phyloP scores from a whole-genome alignment of 2,797 vertebrate species.

The Argya squamiceps region DNA sequence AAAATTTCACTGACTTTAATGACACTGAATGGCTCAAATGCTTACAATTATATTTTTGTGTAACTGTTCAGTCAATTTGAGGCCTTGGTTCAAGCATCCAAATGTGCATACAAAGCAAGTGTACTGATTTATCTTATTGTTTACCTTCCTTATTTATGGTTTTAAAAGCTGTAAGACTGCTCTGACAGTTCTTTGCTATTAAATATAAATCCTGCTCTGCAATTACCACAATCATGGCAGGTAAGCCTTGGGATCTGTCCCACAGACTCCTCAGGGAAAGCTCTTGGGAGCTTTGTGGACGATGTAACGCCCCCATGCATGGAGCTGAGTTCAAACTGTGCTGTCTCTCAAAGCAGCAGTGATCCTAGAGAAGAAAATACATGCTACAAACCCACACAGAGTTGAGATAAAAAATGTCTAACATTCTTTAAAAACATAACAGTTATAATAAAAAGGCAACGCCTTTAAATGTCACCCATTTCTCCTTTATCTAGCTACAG shows the following conservation, averaged over 20 bases:
- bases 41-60: not conserved
- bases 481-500: not conserved
- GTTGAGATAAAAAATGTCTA: not conserved
- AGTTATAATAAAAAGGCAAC: not conserved
- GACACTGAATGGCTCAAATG: fast-evolving
- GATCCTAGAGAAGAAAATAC: not conserved
- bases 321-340: not conserved
- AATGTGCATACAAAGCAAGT: not conserved
- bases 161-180: not conserved
- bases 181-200: not conserved
- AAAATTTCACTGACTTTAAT: not conserved
- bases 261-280: not conserved
- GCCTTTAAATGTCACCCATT: not conserved
- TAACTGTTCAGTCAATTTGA: not conserved
- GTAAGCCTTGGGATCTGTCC: not conserved
- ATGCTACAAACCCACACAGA: not conserved
- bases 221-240: not conserved
- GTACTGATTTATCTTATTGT: not conserved
- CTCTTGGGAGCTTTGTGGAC: not conserved
- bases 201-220: not conserved
- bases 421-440: not conserved
- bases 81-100: not conserved
- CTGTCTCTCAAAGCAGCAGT: not conserved
- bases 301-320: not conserved
- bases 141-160: not conserved